Evolutionary conservation across 2,113 vertebrate genomes (phyloP), one percentile per base, ranked within the genome.

Genomic region (Scophthalmus maximus): DNA sequence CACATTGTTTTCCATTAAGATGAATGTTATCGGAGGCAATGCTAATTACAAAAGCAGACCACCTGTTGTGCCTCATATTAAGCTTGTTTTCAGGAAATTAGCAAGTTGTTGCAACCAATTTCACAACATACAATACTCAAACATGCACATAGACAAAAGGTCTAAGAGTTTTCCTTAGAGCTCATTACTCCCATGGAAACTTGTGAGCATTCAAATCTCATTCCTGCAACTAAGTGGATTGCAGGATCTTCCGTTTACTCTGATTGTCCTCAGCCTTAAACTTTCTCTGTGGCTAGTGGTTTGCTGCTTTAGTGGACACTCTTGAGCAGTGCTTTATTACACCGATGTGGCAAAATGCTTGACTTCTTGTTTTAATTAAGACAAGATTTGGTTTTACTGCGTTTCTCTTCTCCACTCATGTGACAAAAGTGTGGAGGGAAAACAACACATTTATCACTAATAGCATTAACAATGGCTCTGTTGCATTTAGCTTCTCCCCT

Each of bases 281-380:
- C 3, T n/a, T n/a, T n/a, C n/a, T n/a, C n/a, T 12, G 50, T 6
- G 1, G 8, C 42, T 23, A 36, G 44, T 34, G 56, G 40, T 29
- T 38, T 29, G 26, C 66, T 20, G 36, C 38, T 64, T 50, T 17
- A 25, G 58, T 67, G 34, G 40, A 60, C 26, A 40, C 47, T 38
- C 53, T n/a, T 32, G 32, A 65, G 46, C 20, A 44, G 40, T 12
- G 22, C 25, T 65, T 69, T 8, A 57, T 72, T 60, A 30, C 3
- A 4, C 20, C 2, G 0, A 5, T 26, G 66, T 8, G 7, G n/a
- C 20, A 79, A 59, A 66, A 32, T 5, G 42, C 40, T 50, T n/a
- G 15, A 42, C 53, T 40, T 76, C 14, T 20, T 42, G 30, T 15
- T 73, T 69, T 58, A 73, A 73, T 79, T 69, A 62, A 73, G 63